These are phyloP conservation scores for Campylorhamphus procurvoides DNA, from an alignment of 2,113 vertebrate species.

Conservation along the genomic window DNA sequence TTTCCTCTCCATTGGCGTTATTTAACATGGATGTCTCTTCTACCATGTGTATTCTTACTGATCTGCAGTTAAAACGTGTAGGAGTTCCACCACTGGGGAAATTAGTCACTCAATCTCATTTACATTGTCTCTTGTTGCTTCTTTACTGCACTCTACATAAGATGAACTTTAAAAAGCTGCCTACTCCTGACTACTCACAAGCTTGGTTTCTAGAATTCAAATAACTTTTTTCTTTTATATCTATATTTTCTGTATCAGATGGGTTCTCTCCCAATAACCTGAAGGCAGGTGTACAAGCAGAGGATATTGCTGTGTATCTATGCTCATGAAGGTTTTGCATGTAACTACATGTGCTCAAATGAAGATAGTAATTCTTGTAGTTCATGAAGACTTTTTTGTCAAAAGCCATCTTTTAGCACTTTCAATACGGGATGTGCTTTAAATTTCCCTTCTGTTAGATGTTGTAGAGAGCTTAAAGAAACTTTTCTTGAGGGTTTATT, in stretches of 20 bases:
- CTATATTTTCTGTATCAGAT: not conserved
- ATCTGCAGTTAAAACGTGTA: conserved; percentile 26
- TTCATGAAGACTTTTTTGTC: not conserved
- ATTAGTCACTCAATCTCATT: conserved; percentile 53
- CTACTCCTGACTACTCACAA: not conserved
- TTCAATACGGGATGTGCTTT: not conserved
- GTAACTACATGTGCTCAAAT: not conserved
- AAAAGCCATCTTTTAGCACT: not conserved
- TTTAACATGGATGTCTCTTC: not conserved
- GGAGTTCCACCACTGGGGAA: conserved; percentile 47
- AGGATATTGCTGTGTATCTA: not conserved
- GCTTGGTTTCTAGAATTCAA: not conserved
- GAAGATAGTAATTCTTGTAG: not conserved
- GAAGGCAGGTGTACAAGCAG: not conserved
- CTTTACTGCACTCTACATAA: not conserved
- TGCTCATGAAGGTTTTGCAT: not conserved
- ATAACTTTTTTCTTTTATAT: not conserved
- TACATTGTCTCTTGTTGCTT: conserved; percentile 27
- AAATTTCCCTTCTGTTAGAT: not conserved
- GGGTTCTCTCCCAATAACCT: not conserved
- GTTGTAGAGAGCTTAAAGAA: not conserved
- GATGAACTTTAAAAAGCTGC: conserved; percentile 32
- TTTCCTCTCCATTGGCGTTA: not conserved
- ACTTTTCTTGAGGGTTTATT: not conserved
- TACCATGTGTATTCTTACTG: not conserved